Evolutionary conservation across 2,113 vertebrate species (phyloP).

Genomic region (Panthera leo): DNA sequence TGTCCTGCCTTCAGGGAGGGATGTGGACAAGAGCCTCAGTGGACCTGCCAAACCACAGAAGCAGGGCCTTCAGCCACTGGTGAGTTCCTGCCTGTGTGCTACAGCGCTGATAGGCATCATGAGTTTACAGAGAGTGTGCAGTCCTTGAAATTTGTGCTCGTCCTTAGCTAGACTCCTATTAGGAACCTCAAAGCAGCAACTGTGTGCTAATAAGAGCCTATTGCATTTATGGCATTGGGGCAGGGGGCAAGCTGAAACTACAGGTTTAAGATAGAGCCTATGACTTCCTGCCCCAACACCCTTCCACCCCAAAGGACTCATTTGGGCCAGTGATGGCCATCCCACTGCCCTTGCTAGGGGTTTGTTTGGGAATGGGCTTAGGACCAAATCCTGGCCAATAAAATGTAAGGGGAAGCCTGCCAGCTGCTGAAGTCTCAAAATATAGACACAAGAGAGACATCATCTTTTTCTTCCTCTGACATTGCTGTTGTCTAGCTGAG

Average conservation of each 20-base stretch:
- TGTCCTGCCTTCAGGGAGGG: neutral
- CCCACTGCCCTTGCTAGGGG: neutral
- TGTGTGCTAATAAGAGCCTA: neutral
- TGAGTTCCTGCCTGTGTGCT: neutral
- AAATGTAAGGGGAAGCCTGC: neutral
- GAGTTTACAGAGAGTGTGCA: neutral
- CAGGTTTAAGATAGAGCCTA: neutral
- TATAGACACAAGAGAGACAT: neutral
- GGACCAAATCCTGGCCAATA: neutral
- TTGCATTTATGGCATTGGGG: too few species aligned
- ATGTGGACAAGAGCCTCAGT: neutral
- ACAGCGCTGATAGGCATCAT: neutral
- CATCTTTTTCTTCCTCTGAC: neutral
- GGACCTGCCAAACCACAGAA: neutral
- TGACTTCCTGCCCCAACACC: neutral
- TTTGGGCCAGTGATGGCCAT: neutral
- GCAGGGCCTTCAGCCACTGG: neutral
- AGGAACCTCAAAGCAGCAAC: neutral
- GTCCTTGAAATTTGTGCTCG: neutral
- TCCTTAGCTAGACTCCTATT: neutral
- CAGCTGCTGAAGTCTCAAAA: neutral
- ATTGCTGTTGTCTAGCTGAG: neutral
- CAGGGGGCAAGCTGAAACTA: neutral
- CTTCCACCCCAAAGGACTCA: neutral
- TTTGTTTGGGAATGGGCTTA: neutral